phyloP scores from a whole-genome alignment of 2,888 invertebrate species.

The Synergus itoensis region DNA sequence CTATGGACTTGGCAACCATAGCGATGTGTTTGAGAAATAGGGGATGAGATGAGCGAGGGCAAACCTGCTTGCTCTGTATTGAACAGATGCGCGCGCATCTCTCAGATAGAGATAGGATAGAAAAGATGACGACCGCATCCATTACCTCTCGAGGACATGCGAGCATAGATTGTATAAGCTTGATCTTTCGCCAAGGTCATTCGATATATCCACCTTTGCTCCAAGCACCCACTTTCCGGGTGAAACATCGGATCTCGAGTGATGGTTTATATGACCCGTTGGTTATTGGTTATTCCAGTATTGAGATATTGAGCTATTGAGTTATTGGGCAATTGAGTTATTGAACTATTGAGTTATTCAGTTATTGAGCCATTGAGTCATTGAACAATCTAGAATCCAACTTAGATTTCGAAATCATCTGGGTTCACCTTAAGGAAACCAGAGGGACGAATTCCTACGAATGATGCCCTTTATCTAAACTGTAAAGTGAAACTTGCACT shows the following conservation, averaged over 20 bases:
- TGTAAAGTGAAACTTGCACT: slow-evolving; percentile 25
- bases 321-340: not conserved
- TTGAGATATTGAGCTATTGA: not conserved
- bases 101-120: slow-evolving; percentile 46
- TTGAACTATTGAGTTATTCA: not conserved
- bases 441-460: slow-evolving; percentile 34
- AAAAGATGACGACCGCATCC: slow-evolving; percentile 55
- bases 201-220: slow-evolving; percentile 33
- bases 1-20: not conserved
- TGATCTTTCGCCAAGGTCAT: slow-evolving; percentile 60
- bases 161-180: slow-evolving; percentile 52
- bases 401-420: slow-evolving; percentile 28
- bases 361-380: not conserved
- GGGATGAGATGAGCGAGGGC: slow-evolving; percentile 51
- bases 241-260: slow-evolving; percentile 9
- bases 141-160: slow-evolving; percentile 51
- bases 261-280: slow-evolving; percentile 7
- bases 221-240: slow-evolving; percentile 24
- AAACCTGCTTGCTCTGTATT: slow-evolving; percentile 58
- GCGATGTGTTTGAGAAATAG: slow-evolving; percentile 28
- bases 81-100: slow-evolving; percentile 61
- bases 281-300: slow-evolving; percentile 18
- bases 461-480: slow-evolving; percentile 30
- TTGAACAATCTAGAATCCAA: slow-evolving; percentile 1
- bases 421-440: slow-evolving; percentile 12